Percentiles rank a stretch among this genome's conserved stretches.
Conservation (phyloP, 2,113 vertebrate genomes). For the Centropristis striata region DNA sequence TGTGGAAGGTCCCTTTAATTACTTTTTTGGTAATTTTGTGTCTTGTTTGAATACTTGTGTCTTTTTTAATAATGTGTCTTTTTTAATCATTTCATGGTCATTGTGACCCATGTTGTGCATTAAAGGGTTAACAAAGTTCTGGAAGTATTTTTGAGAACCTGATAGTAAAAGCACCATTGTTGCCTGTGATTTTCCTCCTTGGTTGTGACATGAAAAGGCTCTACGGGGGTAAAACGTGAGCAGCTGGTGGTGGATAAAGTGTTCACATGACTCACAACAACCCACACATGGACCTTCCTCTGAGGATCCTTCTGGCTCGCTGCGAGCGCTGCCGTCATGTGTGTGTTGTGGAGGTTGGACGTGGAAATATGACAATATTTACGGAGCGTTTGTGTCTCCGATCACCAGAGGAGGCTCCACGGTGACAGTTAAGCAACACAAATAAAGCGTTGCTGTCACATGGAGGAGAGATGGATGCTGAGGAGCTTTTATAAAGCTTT, state of each 20-base stretch:
- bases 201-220: constrained; percentile 7
- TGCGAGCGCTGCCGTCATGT: background rate
- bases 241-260: constrained; percentile 58
- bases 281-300: constrained; percentile 20
- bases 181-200: background rate
- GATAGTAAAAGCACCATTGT: too few species aligned
- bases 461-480: background rate
- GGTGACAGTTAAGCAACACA: background rate
- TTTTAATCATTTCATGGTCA: too few species aligned
- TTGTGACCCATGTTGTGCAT: too few species aligned
- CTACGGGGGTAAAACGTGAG: background rate
- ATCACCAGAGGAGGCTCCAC: background rate
- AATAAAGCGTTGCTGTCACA: background rate
- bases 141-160: too few species aligned
- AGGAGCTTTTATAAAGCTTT: background rate
- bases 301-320: constrained; percentile 37
- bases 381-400: background rate
- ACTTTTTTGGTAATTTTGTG: too few species aligned
- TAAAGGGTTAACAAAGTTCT: too few species aligned
- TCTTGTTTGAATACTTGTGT: too few species aligned
- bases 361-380: constrained; percentile 37
- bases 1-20: too few species aligned
- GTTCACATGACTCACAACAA: constrained; percentile 49
- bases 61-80: too few species aligned
- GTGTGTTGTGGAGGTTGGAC: constrained; percentile 11